A percentile compares a stretch with the other conserved stretches of the same genome.
phyloP scores from a whole-genome alignment of 2,113 vertebrate genomes.

The Chloropsis hardwickii region DNA sequence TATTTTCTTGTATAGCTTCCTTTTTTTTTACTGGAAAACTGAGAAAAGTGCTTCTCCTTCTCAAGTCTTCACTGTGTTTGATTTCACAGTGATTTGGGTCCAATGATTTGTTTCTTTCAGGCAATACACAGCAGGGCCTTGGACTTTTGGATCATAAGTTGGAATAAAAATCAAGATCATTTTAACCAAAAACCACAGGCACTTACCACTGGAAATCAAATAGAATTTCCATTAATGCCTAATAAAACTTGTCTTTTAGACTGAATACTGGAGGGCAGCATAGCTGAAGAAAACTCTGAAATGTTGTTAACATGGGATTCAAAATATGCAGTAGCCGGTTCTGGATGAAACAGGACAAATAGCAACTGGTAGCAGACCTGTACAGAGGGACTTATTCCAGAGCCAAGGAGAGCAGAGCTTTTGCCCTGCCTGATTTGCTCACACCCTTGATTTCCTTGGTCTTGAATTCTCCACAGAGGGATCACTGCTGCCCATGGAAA shows the following conservation, averaged over 20 bases:
- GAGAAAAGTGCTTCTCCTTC: background rate
- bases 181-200: background rate
- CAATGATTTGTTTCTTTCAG: background rate
- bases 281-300: background rate
- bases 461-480: background rate
- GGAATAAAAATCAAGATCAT: background rate
- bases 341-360: background rate
- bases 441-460: background rate
- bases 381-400: background rate
- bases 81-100: background rate
- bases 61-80: background rate
- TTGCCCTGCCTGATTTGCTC: background rate
- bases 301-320: background rate
- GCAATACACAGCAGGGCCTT: background rate
- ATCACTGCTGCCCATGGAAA: background rate
- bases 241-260: background rate
- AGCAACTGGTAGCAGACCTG: rapidly evolving
- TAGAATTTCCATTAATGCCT: background rate
- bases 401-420: background rate
- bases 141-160: background rate
- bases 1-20: background rate
- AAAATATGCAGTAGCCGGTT: background rate
- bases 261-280: background rate
- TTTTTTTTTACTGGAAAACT: background rate
- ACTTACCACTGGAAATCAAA: background rate